These are phyloP conservation scores for Euphonia xanthogaster DNA, from an alignment of 2,797 vertebrate genomes.

Conservation along the genomic window DNA sequence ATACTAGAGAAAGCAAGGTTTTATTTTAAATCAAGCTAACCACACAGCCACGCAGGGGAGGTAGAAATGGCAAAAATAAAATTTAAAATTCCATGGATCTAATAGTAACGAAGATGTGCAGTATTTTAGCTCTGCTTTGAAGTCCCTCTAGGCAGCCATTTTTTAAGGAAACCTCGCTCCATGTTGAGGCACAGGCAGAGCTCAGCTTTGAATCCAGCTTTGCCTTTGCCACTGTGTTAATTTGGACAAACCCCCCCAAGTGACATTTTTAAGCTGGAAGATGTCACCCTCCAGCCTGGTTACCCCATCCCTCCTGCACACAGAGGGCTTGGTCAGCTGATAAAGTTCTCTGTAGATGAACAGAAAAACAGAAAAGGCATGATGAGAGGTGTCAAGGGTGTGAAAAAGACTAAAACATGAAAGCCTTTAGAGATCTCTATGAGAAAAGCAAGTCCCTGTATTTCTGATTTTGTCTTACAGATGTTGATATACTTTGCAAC, in stretches of 20 bases:
- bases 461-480: neutral
- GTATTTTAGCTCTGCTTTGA: neutral
- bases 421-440: neutral
- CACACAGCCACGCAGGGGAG: neutral
- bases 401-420: neutral
- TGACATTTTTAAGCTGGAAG: neutral
- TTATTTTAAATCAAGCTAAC: slow-evolving; percentile 32
- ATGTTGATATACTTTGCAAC: neutral
- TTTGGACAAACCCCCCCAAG: neutral
- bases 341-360: neutral
- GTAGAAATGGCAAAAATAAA: neutral
- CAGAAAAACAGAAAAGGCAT: accelerated
- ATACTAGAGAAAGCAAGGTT: neutral
- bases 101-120: neutral
- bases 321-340: neutral
- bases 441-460: neutral
- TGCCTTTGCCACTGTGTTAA: neutral
- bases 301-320: neutral
- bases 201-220: neutral
- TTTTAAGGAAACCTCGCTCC: neutral
- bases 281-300: neutral
- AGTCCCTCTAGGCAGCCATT: neutral
- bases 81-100: neutral
- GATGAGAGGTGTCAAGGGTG: neutral
- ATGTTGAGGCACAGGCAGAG: neutral